Base-by-base conservation (phyloP, 2,113 vertebrate genomes). In the Columbina picui region DNA sequence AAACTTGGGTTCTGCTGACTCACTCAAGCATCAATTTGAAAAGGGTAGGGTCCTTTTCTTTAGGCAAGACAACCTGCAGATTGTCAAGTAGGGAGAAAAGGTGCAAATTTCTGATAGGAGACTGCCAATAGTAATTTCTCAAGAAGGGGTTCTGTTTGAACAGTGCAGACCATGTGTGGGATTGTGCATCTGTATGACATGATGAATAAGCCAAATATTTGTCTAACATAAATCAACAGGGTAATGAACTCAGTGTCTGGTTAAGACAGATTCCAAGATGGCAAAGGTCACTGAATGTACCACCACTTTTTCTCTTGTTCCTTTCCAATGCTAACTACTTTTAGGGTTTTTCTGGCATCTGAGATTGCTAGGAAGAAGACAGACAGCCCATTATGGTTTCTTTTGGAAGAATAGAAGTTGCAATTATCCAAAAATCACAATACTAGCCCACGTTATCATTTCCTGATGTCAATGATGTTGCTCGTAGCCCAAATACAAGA, bases 371-470 rank as follows among this genome's bases (percentile, higher is more conserved):
- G 56, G 85, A 77, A 93, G 27, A 91, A 78, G 90, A 96, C 0
- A 90, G 77, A 87, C 90, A 84, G 75, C 9, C 34, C 38, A 52
- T 74, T 86, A 64, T 56, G 64, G 68, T 93, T 94, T 95, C 47
- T 95, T 92, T 91, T 97, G 96, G 93, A 96, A 86, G 55, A 21
- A 56, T 20, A 68, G 53, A 60, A 32, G 55, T 56, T 86, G 52
- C 67, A 92, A 93, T 92, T 92, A 90, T 93, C 93, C 96, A 96
- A 96, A 96, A 90, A 97, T 88, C 90, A 94, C 90, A 97, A 71
- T 74, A 34, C 43, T 94, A 67, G 90, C 85, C 81, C 1, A 36
- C 0, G 0, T 90, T 94, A 95, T 86, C 67, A 79, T 93, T 96
- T 97, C 92, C 92, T 95, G 59, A 93, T 85, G 88, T 73, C 88